A percentile compares a stretch with the other conserved stretches of the same genome.
Evolutionary conservation across 2,797 vertebrate species (phyloP).

Genomic region (Australoheros facetus): DNA sequence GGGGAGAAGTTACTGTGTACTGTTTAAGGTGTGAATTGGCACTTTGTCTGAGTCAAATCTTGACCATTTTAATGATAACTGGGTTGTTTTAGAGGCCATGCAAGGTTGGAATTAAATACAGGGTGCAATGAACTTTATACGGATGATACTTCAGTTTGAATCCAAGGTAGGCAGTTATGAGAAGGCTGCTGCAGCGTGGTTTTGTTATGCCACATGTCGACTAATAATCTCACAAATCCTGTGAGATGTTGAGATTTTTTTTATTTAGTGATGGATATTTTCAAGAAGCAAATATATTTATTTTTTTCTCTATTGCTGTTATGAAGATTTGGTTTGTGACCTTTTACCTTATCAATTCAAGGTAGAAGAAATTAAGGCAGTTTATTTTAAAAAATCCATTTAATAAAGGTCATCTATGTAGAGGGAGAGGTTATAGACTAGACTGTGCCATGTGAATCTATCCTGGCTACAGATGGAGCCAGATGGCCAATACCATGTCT

Average conservation of each 20-base stretch:
- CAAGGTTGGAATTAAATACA: slow-evolving; percentile 8
- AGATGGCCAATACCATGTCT: background rate
- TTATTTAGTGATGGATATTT: background rate
- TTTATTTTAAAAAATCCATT: background rate
- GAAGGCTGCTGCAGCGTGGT: background rate
- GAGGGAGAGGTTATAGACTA: background rate
- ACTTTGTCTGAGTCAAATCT: slow-evolving; percentile 2
- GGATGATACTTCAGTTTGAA: background rate
- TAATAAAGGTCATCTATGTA: background rate
- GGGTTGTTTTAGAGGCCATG: slow-evolving; percentile 3
- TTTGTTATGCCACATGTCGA: background rate
- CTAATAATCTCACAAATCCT: background rate
- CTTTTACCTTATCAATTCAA: background rate
- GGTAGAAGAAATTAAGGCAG: background rate
- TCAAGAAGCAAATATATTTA: too few relatives aligned
- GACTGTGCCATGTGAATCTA: background rate
- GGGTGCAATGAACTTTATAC: slow-evolving; percentile 5
- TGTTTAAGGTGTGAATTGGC: background rate
- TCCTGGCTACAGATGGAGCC: background rate
- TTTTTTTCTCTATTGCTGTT: too few relatives aligned
- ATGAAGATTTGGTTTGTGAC: background rate
- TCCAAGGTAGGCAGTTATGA: background rate
- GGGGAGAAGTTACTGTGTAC: slow-evolving; percentile 1
- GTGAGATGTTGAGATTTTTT: background rate
- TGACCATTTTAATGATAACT: background rate